Base-by-base conservation (phyloP, 1,140 invertebrate species). In the Luehdorfia chinensis region DNA sequence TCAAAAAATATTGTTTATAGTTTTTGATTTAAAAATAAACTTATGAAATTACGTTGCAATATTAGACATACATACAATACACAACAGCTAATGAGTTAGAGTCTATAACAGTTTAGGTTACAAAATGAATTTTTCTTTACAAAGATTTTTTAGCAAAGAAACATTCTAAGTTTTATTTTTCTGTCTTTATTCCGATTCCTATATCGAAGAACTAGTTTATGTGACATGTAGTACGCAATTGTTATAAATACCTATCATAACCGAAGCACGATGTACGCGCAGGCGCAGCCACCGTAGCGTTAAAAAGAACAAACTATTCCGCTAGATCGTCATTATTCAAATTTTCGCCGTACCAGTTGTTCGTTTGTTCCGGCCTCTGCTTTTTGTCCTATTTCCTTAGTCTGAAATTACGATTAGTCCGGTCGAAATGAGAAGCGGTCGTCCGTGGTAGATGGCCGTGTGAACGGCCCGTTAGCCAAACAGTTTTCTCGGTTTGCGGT, bases 351-450 rank as follows among this genome's bases (percentile, higher is more conserved):
- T 75, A 69, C 81, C 59, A 81, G 71, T 79, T 83, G 72, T 76
- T 75, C 59, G 69, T 71, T 76, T 81, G 75, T 85, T 81, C 74
- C 77, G 81, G 77, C 63, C 71, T 54, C 57, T 73, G 72, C 43
- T 75, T 81, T 75, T 70, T 80, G 75, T 68, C 75, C 79, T 71
- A 85, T 81, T 85, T 85, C 49, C 50, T 65, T 45, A 67, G 48
- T 81, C 69, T 83, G 74, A 85, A 85, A 84, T 85, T 79, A 76
- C 75, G 76, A 85, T 85, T 80, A 76, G 63, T 71, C 66, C 66
- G 64, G 62, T 69, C 61, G 60, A 71, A 81, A 80, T 70, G 54
- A 74, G 62, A 58, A 39, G 63, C 75, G 74, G 70, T 83, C 75
- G 69, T 69, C 78, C 76, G 72, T 76, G 61, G 65, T 63, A 46